Evolutionary conservation across 2,888 invertebrate genomes (phyloP).

Genomic region (Pollenia amentaria): DNA sequence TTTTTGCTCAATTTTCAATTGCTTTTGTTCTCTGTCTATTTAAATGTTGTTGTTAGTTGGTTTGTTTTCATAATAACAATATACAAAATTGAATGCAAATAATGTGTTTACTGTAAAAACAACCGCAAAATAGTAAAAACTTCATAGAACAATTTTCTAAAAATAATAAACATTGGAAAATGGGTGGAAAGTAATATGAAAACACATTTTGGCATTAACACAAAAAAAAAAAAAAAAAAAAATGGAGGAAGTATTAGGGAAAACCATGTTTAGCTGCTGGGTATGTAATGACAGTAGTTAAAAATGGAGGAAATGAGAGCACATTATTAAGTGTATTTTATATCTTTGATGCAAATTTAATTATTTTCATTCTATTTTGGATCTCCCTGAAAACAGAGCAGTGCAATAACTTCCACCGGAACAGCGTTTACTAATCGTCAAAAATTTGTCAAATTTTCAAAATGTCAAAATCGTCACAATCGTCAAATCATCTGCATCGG

Average conservation of each 20-base stretch:
- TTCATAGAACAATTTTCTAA: constrained; percentile 43
- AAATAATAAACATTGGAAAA: constrained; percentile 57
- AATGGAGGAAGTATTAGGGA: neutral
- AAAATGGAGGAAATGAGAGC: neutral
- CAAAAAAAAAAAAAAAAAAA: constrained; percentile 9
- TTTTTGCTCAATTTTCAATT: neutral
- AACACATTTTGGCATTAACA: constrained; percentile 31
- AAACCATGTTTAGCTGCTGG: neutral
- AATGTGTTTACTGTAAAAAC: constrained; percentile 58
- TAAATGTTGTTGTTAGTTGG: constrained; percentile 1
- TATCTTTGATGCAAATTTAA: no score
- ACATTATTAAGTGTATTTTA: neutral
- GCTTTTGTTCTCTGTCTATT: neutral
- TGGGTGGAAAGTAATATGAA: constrained; percentile 22
- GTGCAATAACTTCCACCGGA: no score
- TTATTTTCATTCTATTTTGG: no score
- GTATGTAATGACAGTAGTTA: neutral
- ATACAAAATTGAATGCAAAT: constrained; percentile 63
- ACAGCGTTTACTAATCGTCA: no score
- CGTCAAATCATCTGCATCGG: no score
- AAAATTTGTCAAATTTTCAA: no score
- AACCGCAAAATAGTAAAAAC: constrained; percentile 59
- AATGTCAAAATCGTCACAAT: no score
- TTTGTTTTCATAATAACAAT: constrained; percentile 44
- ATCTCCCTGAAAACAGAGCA: no score